Evolutionary conservation across 2,113 vertebrate species (phyloP).

Genomic region (Fregata magnificens): DNA sequence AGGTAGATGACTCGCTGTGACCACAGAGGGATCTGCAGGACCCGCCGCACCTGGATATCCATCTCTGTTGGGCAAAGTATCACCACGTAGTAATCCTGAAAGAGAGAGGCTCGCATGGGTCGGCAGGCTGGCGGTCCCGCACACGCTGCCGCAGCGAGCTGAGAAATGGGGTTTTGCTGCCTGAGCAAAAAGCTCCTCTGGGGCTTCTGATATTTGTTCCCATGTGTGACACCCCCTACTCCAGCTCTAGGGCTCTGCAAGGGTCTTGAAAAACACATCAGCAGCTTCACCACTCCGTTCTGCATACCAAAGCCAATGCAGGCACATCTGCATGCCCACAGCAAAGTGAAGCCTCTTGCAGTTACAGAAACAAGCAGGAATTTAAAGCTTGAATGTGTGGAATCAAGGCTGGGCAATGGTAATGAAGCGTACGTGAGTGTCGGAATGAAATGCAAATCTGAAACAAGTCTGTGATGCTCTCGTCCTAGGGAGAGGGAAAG

Average conservation of each 20-base stretch:
- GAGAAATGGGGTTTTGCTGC: neutral
- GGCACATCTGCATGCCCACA: neutral
- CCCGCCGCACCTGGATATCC: constrained; percentile 93
- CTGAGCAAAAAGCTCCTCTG: neutral
- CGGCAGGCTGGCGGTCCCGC: fast-evolving
- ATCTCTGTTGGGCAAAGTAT: constrained; percentile 95
- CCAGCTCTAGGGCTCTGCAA: neutral
- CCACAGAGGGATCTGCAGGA: constrained; percentile 96
- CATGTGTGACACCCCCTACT: too few species aligned
- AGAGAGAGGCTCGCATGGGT: neutral
- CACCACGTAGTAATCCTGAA: constrained; percentile 95
- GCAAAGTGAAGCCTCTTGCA: neutral
- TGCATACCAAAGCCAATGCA: neutral
- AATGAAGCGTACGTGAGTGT: neutral
- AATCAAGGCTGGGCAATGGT: neutral
- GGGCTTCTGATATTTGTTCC: neutral
- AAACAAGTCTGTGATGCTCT: neutral
- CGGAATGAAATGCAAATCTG: neutral
- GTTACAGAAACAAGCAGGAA: neutral
- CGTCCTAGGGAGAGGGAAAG: neutral
- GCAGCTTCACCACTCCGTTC: neutral
- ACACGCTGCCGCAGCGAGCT: fast-evolving
- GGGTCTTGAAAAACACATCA: neutral
- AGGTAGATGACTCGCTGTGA: constrained; percentile 96
- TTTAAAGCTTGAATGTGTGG: neutral